Evolutionary conservation across 2,797 vertebrate genomes (phyloP).

Genomic region (Rhinichthys osculus): DNA sequence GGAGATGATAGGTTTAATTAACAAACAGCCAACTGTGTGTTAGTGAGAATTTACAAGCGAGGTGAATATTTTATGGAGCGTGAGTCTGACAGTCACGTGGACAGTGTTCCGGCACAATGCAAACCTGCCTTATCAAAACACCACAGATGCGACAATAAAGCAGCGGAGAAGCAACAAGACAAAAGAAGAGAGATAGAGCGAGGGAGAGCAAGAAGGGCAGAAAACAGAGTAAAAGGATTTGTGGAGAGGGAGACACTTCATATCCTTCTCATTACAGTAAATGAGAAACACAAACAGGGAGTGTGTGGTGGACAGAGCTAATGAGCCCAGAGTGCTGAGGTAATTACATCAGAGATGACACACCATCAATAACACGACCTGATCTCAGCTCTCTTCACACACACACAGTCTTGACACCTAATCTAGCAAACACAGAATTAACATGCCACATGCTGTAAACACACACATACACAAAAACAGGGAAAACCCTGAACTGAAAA

Average conservation of each 20-base stretch:
- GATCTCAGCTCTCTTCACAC: slow-evolving; percentile 6
- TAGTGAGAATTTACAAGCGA: slow-evolving; percentile 39
- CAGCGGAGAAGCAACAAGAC: slow-evolving; percentile 10
- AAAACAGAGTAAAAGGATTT: slow-evolving; percentile 16
- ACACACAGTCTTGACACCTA: not conserved
- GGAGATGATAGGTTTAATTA: slow-evolving; percentile 35
- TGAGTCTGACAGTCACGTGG: not conserved
- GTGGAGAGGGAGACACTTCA: slow-evolving; percentile 43
- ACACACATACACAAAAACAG: slow-evolving; percentile 10
- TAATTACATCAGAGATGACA: slow-evolving; percentile 52
- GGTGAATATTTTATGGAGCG: slow-evolving; percentile 9
- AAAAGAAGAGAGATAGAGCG: slow-evolving; percentile 1
- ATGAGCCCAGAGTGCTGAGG: slow-evolving; percentile 51
- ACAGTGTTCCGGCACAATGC: slow-evolving; percentile 11
- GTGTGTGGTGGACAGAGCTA: slow-evolving; percentile 51
- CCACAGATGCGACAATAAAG: slow-evolving; percentile 31
- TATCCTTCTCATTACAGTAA: slow-evolving; percentile 54
- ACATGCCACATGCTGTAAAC: slow-evolving; percentile 6
- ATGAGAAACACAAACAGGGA: slow-evolving; percentile 55
- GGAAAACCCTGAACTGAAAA: not conserved
- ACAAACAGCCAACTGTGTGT: slow-evolving; percentile 30
- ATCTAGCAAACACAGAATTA: slow-evolving; percentile 11
- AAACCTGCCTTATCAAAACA: slow-evolving; percentile 39
- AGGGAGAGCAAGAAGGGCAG: not conserved
- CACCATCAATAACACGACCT: slow-evolving; percentile 45